phyloP scores from a whole-genome alignment of 2,113 vertebrate species.

The Equus quagga region DNA sequence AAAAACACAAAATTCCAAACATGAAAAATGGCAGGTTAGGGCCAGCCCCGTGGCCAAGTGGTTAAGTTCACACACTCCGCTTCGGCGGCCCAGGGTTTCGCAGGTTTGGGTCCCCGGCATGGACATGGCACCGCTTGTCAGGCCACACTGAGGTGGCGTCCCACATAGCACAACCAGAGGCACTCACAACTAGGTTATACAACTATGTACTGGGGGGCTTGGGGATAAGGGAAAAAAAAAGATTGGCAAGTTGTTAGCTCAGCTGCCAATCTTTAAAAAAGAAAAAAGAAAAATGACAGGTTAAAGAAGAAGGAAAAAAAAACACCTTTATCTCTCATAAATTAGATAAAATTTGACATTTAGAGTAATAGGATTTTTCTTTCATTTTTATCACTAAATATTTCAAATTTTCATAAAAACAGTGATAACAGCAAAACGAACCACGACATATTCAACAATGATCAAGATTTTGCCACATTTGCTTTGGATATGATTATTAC shows the following conservation, averaged over 20 bases:
- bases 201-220: too few species aligned
- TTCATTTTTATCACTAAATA: slow-evolving; percentile 25
- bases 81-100: too few species aligned
- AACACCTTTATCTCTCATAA: neutral
- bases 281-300: neutral
- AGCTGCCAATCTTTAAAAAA: too few species aligned
- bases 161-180: too few species aligned
- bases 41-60: too few species aligned
- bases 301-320: neutral
- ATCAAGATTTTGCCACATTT: slow-evolving; percentile 23
- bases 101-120: too few species aligned
- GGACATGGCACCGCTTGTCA: too few species aligned
- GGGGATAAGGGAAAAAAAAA: too few species aligned
- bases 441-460: neutral
- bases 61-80: too few species aligned
- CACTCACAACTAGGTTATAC: too few species aligned
- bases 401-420: slow-evolving; percentile 50
- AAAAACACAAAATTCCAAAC: slow-evolving; percentile 50
- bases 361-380: neutral
- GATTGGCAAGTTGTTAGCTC: too few species aligned
- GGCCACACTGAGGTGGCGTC: too few species aligned
- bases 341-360: neutral
- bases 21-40: slow-evolving; percentile 33
- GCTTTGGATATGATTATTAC: neutral
- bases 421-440: neutral